phyloP scores from a whole-genome alignment of 2,113 vertebrate species.

The Lipotes vexillifer region DNA sequence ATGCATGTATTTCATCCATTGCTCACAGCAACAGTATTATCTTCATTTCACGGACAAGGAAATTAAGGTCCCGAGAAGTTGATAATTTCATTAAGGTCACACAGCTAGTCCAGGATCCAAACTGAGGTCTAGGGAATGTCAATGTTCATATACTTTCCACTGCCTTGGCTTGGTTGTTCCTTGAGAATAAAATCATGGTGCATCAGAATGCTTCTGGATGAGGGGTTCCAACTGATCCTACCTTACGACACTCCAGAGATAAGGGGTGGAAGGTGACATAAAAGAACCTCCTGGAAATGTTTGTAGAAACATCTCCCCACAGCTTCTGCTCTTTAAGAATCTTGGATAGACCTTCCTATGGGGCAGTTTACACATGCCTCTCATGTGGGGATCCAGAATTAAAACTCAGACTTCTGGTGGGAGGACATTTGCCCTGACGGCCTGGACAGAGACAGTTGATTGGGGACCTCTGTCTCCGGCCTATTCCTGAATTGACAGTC shows the following conservation, averaged over 20 bases:
- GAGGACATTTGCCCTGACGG: neutral
- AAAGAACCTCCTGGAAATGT: neutral
- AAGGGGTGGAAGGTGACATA: neutral
- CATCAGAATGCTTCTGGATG: neutral
- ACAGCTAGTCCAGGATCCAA: neutral
- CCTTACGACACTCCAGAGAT: neutral
- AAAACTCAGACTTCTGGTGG: neutral
- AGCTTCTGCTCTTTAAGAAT: neutral
- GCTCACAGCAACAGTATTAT: neutral
- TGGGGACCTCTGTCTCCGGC: neutral
- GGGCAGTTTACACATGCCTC: neutral
- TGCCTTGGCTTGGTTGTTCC: neutral
- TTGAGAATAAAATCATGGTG: neutral
- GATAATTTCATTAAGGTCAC: neutral
- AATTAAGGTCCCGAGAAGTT: neutral
- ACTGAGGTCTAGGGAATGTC: neutral
- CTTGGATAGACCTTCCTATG: neutral
- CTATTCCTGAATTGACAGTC: neutral
- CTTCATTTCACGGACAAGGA: neutral
- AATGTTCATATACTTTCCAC: neutral
- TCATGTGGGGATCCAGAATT: neutral
- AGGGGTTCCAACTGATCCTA: neutral
- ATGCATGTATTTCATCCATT: neutral
- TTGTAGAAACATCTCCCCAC: neutral
- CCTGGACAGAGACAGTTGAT: neutral